Evolutionary conservation across 1,140 invertebrate species (phyloP).

Genomic region (Bombus pyrosoma): DNA sequence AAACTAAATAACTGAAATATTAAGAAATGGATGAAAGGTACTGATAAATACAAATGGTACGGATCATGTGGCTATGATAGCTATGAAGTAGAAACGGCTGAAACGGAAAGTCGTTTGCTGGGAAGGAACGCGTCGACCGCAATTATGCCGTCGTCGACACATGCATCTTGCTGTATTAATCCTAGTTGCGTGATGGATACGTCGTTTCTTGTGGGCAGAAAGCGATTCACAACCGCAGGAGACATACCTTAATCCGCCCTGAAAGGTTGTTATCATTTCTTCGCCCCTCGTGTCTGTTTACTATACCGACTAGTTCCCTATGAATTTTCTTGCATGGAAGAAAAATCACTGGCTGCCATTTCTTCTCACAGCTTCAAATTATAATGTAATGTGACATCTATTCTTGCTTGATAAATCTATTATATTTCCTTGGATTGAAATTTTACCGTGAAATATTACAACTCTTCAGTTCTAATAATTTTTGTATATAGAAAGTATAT

Average conservation of each 20-base stretch:
- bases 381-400: not conserved
- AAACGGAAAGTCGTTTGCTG: conserved; percentile 48
- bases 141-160: conserved; percentile 29
- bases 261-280: conserved; percentile 36
- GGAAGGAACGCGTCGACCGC: conserved; percentile 5
- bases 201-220: conserved; percentile 14
- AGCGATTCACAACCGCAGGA: conserved; percentile 31
- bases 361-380: not conserved
- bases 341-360: not conserved
- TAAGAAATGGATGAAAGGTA: not conserved
- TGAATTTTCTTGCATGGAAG: not conserved
- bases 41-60: not conserved
- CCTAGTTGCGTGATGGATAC: conserved; percentile 29
- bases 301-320: not conserved
- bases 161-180: conserved; percentile 36
- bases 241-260: conserved; percentile 15
- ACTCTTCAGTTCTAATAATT: not conserved
- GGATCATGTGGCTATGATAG: not conserved
- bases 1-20: not conserved
- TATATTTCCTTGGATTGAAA: not conserved
- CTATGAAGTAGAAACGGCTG: not conserved
- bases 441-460: not conserved
- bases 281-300: not conserved
- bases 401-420: not conserved
- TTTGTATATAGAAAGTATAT: not conserved